Base-by-base conservation (phyloP, 2,888 invertebrate species). In the Schizaphis graminum region DNA sequence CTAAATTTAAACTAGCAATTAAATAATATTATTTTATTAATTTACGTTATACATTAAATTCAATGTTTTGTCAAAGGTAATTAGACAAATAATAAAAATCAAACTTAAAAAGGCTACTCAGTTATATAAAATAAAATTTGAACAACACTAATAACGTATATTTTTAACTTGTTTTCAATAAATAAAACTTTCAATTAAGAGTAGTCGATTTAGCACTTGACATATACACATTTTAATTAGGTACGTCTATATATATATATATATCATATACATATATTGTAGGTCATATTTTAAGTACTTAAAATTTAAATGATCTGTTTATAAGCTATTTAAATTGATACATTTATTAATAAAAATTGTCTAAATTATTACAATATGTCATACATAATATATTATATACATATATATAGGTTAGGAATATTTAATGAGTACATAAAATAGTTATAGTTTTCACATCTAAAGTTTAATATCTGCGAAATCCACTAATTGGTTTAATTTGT, bases 21-120 rank as follows among this genome's bases (percentile, higher is more conserved):
- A 3, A 67, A 67, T 67, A 67, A 67, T 67, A 67, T 67, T 4
- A n/a, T n/a, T 67, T 13, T 67, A n/a, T 28, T 16, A 5, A 67
- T n/a, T n/a, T 67, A n/a, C n/a, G n/a, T 57, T 61, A 47, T 84
- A 56, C 44, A 85, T 84, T 53, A 91, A 91, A 84, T 56, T 3
- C 28, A 86, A 57, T 86, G 24, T 86, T 57, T 91, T 91, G 84
- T 85, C 35, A 53, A 85, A n/a, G 1, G 24, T 1, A 56, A 47
- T 86, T 44, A 11, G 16, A 41, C 16, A 41, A 49, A 90, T n/a
- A n/a, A 90, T n/a, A 47, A 67, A 47, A 90, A 90, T n/a, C 24
- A 91, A 91, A 86, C 21, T 91, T 86, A 84, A 7, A 53, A 91
- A 91, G 11, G 11, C 26, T 1, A 85, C 57, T 44, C 11, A 44